These are phyloP conservation scores for Anguilla anguilla DNA, from an alignment of 2,797 vertebrate species.

Conservation along the genomic window DNA sequence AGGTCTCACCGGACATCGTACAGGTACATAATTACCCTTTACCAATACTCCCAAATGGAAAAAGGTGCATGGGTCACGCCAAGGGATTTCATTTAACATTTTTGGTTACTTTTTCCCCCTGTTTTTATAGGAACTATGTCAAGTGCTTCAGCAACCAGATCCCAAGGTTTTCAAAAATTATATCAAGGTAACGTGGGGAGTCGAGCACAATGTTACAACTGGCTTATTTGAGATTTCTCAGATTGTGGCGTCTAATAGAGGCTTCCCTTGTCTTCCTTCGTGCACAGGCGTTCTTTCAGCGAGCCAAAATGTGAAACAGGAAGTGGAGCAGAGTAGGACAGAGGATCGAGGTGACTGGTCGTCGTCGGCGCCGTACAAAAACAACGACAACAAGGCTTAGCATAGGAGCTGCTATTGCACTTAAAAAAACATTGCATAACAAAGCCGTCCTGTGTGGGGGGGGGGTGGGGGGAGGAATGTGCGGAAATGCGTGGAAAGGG, in stretches of 20 bases:
- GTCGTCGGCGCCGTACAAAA: slow-evolving; percentile 64
- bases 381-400: slow-evolving; percentile 65
- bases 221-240: not conserved
- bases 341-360: slow-evolving; percentile 64
- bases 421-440: slow-evolving; percentile 68
- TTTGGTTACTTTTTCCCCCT: not conserved
- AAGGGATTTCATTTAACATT: slow-evolving; percentile 14
- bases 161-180: slow-evolving; percentile 97
- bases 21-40: slow-evolving; percentile 74
- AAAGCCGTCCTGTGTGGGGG: slow-evolving; percentile 54
- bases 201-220: not conserved
- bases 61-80: slow-evolving; percentile 21
- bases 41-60: not conserved
- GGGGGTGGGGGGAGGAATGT: no score
- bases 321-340: slow-evolving; percentile 63
- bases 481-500: slow-evolving; percentile 30
- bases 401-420: slow-evolving; percentile 78
- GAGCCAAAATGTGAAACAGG: slow-evolving; percentile 85
- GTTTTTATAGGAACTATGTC: slow-evolving; percentile 86
- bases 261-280: not conserved
- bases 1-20: slow-evolving; percentile 91
- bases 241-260: not conserved
- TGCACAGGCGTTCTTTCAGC: slow-evolving; percentile 91
- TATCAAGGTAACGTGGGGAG: slow-evolving; percentile 82
- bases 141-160: slow-evolving; percentile 94